These are phyloP conservation scores for Drosophila rubida DNA, from an alignment of 2,888 invertebrate species.

Conservation along the genomic window DNA sequence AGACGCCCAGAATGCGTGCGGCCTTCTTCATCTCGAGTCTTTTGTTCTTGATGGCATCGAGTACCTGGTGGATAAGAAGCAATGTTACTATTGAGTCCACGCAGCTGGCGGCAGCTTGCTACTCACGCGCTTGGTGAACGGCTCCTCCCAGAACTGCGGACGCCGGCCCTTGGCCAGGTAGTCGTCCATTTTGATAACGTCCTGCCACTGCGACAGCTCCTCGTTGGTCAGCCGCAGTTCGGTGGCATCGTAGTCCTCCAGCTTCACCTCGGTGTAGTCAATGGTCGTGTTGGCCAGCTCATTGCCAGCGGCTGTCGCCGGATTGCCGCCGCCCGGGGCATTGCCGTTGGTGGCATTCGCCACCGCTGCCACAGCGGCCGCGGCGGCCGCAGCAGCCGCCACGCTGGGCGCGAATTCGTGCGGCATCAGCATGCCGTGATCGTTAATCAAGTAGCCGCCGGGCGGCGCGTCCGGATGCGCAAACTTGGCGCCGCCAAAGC, in stretches of 20 bases:
- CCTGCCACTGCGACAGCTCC: slow-evolving; percentile 84
- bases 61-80: no score
- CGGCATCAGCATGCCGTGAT: slow-evolving; percentile 81
- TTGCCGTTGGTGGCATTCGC: slow-evolving; percentile 32
- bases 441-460: slow-evolving; percentile 77
- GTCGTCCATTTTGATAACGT: slow-evolving; percentile 94
- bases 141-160: slow-evolving; percentile 97
- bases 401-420: slow-evolving; percentile 77
- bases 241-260: slow-evolving; percentile 81
- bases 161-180: slow-evolving; percentile 93
- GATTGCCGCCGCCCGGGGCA: slow-evolving; percentile 35
- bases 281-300: slow-evolving; percentile 30
- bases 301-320: slow-evolving; percentile 1
- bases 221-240: slow-evolving; percentile 81
- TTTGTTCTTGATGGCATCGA: slow-evolving; percentile 95
- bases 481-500: slow-evolving; percentile 70
- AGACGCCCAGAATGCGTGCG: slow-evolving; percentile 94
- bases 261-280: slow-evolving; percentile 77
- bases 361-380: slow-evolving; percentile 59
- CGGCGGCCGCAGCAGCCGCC: slow-evolving; percentile 63
- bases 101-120: background rate
- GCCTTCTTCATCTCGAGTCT: slow-evolving; percentile 97
- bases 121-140: slow-evolving; percentile 91
- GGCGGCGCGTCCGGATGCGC: slow-evolving; percentile 37
- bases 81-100: no score